Evolutionary conservation across 2,797 vertebrate genomes (phyloP), one percentile per base, ranked within the genome.

Genomic region (Syndactyla subalaris): DNA sequence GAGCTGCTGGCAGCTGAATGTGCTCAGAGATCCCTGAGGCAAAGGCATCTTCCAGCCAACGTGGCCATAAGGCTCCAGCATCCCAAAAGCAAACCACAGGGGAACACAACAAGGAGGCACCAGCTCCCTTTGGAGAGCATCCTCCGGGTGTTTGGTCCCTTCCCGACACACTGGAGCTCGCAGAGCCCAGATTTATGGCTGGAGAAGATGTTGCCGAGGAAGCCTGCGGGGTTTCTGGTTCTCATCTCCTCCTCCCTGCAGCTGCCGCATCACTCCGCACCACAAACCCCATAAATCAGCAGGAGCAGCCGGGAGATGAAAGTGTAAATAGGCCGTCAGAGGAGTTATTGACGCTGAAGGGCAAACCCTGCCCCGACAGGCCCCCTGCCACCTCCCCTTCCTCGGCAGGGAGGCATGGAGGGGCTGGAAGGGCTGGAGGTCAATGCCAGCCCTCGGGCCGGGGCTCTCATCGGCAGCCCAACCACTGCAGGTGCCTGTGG

Each of bases 401-500:
- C 3, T 39, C 20, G 3, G 18, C 4, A 77, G 57, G 55, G 57
- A 70, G 55, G 16, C 54, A 14, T 6, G 43, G 81, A 65, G 27
- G 48, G 48, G 45, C 3, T 6, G 43, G 81, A 65, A 27, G 48
- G 26, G 45, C 4, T 12, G 8, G 14, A 68, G 76, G 81, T 1
- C 7, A 58, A 16, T 1, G 8, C 8, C 84, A 36, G 34, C 46
- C 63, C 49, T 20, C 1, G 3, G 68, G 16, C 30, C 1, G 5
- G 3, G 30, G 76, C 29, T 23, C 58, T 32, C 67, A 3, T 5
- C 19, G 43, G 51, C 6, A 34, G 36, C 18, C 52, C 55, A 19
- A 20, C 11, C 10, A 39, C 20, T 27, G 22, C 2, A 0, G 46
- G 41, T 0, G 1, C 34, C 72, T 49, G 34, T 0, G 0, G 65